phyloP scores from a whole-genome alignment of 2,888 invertebrate genomes.

The Argyra leucocephala region DNA sequence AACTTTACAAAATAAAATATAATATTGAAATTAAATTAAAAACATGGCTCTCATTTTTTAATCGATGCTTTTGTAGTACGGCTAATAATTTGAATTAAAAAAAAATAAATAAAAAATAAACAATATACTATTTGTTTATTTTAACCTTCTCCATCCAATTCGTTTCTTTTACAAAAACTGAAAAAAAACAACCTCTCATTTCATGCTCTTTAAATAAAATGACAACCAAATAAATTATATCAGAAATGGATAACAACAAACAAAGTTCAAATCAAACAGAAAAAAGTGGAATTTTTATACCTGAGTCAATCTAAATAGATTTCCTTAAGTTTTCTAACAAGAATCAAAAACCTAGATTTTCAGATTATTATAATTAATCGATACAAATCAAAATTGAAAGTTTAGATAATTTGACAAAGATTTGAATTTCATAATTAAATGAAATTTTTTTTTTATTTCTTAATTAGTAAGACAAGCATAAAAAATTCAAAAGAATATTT shows the following conservation, averaged over 20 bases:
- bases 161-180: too few species aligned
- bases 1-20: too few species aligned
- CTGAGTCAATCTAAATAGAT: neutral
- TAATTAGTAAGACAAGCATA: neutral
- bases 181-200: too few species aligned
- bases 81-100: too few species aligned
- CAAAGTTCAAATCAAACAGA: neutral
- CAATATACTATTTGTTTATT: too few species aligned
- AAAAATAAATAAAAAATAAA: too few species aligned
- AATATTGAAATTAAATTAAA: too few species aligned
- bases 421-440: neutral
- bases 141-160: too few species aligned
- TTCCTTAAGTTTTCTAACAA: neutral
- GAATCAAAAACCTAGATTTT: neutral
- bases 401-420: neutral
- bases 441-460: neutral
- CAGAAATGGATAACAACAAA: neutral
- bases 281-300: neutral
- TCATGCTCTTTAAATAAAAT: neutral
- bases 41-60: too few species aligned
- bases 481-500: too few species aligned
- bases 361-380: neutral
- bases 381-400: neutral
- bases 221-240: neutral
- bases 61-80: too few species aligned